Evolutionary conservation across 2,113 vertebrate genomes (phyloP).

Genomic region (Syngnathus typhle): DNA sequence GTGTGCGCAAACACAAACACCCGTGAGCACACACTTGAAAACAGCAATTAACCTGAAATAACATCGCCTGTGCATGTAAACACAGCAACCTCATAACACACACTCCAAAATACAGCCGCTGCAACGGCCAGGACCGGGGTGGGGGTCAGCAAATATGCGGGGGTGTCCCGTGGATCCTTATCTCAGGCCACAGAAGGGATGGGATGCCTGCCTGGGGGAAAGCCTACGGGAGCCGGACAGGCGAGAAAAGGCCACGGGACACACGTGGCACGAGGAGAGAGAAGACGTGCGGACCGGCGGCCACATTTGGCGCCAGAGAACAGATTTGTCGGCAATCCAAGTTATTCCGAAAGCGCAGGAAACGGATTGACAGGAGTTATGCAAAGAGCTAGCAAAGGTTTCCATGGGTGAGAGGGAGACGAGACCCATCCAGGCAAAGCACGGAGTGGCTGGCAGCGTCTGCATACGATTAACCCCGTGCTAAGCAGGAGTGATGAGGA

Average conservation of each 20-base stretch:
- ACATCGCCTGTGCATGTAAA: slow-evolving; percentile 42
- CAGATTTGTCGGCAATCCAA: slow-evolving; percentile 31
- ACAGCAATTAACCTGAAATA: slow-evolving; percentile 61
- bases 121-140: not conserved
- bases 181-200: slow-evolving; percentile 53
- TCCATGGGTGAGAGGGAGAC: slow-evolving; percentile 40
- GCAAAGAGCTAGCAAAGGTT: slow-evolving; percentile 17
- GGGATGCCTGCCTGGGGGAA: slow-evolving; percentile 45
- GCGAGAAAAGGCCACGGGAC: slow-evolving; percentile 56
- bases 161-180: slow-evolving; percentile 53
- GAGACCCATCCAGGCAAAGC: slow-evolving; percentile 45
- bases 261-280: slow-evolving; percentile 52
- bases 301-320: slow-evolving; percentile 36
- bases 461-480: slow-evolving; percentile 60
- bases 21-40: slow-evolving; percentile 39
- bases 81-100: slow-evolving; percentile 17
- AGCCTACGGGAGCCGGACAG: slow-evolving; percentile 44
- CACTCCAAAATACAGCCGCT: slow-evolving; percentile 13
- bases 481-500: slow-evolving; percentile 49
- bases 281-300: slow-evolving; percentile 45
- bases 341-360: not conserved
- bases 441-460: slow-evolving; percentile 47
- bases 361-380: slow-evolving; percentile 7
- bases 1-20: slow-evolving; percentile 64
- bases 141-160: slow-evolving; percentile 12